phyloP scores from a whole-genome alignment of 2,113 vertebrate genomes.

The Prunella fulvescens region DNA sequence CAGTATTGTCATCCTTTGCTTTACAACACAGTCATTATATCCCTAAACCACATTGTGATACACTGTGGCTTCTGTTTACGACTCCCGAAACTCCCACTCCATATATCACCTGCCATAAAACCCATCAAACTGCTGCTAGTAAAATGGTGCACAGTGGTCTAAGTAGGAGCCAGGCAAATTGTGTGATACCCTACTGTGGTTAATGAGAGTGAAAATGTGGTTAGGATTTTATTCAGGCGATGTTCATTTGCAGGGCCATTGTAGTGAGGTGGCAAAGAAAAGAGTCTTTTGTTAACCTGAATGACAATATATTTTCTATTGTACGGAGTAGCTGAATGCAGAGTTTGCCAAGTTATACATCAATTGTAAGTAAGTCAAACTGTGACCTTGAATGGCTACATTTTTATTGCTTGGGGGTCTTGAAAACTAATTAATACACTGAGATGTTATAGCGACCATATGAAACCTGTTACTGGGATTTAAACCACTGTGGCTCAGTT shows the following conservation, averaged over 20 bases:
- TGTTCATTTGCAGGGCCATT: constrained; percentile 82
- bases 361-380: constrained; percentile 80
- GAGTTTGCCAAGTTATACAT: constrained; percentile 75
- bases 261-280: constrained; percentile 77
- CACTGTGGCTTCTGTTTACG: constrained; percentile 84
- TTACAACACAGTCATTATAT: constrained; percentile 86
- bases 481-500: not conserved
- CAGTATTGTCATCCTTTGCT: constrained; percentile 81
- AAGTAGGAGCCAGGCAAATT: constrained; percentile 81
- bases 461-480: constrained; percentile 69
- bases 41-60: constrained; percentile 85
- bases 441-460: constrained; percentile 59
- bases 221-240: constrained; percentile 82
- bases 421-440: constrained; percentile 75
- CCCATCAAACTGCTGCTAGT: constrained; percentile 82
- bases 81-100: constrained; percentile 84
- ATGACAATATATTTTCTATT: constrained; percentile 80
- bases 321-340: constrained; percentile 58
- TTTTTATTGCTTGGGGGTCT: constrained; percentile 67
- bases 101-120: constrained; percentile 89
- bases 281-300: constrained; percentile 79
- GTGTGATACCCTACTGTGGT: constrained; percentile 85
- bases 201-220: constrained; percentile 87
- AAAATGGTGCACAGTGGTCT: constrained; percentile 82
- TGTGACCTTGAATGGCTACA: constrained; percentile 74